Evolutionary conservation across 2,888 invertebrate genomes (phyloP).

Genomic region (Drosophila nr. fundita): DNA sequence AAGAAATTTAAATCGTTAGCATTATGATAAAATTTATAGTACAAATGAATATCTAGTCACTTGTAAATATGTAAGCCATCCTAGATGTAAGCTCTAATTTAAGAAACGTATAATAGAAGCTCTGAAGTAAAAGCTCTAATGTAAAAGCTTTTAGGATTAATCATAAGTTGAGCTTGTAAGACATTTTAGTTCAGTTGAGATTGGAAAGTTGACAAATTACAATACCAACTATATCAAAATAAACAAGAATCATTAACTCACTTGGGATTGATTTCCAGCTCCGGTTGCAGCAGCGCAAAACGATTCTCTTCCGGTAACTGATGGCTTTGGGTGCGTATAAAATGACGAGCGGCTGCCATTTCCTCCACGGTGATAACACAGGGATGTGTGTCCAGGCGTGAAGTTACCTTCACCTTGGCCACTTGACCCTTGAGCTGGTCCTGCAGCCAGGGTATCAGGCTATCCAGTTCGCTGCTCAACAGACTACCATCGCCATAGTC

Average conservation of each 20-base stretch:
- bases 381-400: conserved; percentile 94
- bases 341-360: conserved; percentile 98
- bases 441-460: conserved; percentile 92
- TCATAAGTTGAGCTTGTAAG: too few relatives aligned
- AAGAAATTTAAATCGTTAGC: too few relatives aligned
- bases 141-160: too few relatives aligned
- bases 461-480: conserved; percentile 90
- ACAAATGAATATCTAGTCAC: not conserved
- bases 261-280: conserved; percentile 97
- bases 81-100: not conserved
- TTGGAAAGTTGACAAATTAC: not conserved
- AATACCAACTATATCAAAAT: not conserved
- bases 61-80: not conserved
- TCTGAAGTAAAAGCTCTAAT: not conserved
- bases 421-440: conserved; percentile 91
- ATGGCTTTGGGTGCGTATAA: conserved; percentile 94
- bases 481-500: conserved; percentile 89
- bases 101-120: not conserved
- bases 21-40: not conserved
- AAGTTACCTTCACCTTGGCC: conserved; percentile 92
- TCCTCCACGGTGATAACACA: conserved; percentile 98
- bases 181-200: too few relatives aligned
- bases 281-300: conserved; percentile 94
- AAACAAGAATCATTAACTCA: conserved; percentile 83
- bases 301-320: conserved; percentile 93